Base-by-base conservation (phyloP, 1,140 invertebrate genomes). In the Drosophila cardini region DNA sequence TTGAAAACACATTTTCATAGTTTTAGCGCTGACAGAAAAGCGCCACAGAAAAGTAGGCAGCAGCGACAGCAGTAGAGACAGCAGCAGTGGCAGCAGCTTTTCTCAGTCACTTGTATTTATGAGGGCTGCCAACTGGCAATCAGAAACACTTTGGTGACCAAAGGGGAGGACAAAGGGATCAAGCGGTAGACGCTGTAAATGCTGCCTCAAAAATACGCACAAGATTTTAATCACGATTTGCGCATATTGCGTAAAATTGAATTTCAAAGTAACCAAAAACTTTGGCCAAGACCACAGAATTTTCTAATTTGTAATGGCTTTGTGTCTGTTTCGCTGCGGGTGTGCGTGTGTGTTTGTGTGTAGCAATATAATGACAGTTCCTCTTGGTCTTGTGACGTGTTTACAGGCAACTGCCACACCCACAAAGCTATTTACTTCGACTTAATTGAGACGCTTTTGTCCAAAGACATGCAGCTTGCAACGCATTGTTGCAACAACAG, bases 231-330 rank as follows among this genome's bases (percentile, higher is more conserved):
- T 89, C 84, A 82, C 76, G 84, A 87, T 87, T 87, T 87, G 84
- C 84, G 84, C 84, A 87, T 87, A 78, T 89, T 89, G 84, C 84
- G 84, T 84, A 87, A 87, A 87, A 87, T 87, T 87, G 85, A 87
- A 87, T 87, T 87, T 87, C 83, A 74, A 87, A 87, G 77, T 87
- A 82, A 78, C 84, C 73, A 63, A 89, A 86, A 85, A 86, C 63
- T 82, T 82, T 67, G 21, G 45, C 45, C 52, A 40, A 43, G 18
- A 50, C 52, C 40, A 15, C n/a, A 46, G 72, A 34, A 57, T 45
- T 60, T 26, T 68, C 30, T 46, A 36, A 52, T 34, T 26, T 13
- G 21, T 26, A 26, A 26, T 26, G 21, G 21, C 46, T 21, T 34
- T 45, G 45, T 21, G 38, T 48, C 18, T 11, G 43, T 36, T n/a